Percentiles rank a stretch among this genome's conserved stretches.
Evolutionary conservation across 1,140 invertebrate genomes (phyloP).

Genomic region (Adelges cooleyi): DNA sequence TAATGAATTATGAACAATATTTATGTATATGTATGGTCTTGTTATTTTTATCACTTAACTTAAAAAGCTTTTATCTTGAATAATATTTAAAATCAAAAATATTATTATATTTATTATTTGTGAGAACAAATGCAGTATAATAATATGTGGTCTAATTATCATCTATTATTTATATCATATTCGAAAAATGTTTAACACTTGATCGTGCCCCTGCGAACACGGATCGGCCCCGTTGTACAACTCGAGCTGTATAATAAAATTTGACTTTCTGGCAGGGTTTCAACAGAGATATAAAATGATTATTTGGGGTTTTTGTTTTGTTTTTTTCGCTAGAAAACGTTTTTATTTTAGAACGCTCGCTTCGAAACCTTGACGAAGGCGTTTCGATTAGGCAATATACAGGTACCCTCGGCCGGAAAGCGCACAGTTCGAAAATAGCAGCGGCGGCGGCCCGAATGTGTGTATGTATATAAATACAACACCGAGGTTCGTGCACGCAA

Average conservation of each 20-base stretch:
- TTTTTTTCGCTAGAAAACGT: background rate
- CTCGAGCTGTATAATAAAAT: background rate
- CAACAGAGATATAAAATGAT: slow-evolving; percentile 9
- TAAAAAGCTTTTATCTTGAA: no score
- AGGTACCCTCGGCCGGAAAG: slow-evolving; percentile 13
- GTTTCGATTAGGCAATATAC: slow-evolving; percentile 16
- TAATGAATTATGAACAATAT: no score
- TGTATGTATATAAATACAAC: slow-evolving; percentile 3
- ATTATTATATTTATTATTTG: no score
- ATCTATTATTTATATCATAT: no score
- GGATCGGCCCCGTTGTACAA: background rate
- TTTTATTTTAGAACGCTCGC: slow-evolving; percentile 19
- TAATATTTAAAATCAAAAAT: no score
- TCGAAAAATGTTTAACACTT: no score
- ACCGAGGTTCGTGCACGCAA: background rate
- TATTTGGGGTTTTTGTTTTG: background rate
- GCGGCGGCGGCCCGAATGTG: background rate
- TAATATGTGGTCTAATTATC: no score
- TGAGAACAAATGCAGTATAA: no score
- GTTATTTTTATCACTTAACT: no score
- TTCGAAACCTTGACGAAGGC: slow-evolving; percentile 17
- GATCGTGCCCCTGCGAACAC: no score
- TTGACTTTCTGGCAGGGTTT: slow-evolving; percentile 12
- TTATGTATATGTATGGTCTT: no score
- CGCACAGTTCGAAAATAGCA: slow-evolving; percentile 15